phyloP scores from a whole-genome alignment of 2,113 vertebrate species.

The Calyptommatus sinebrachiatus region DNA sequence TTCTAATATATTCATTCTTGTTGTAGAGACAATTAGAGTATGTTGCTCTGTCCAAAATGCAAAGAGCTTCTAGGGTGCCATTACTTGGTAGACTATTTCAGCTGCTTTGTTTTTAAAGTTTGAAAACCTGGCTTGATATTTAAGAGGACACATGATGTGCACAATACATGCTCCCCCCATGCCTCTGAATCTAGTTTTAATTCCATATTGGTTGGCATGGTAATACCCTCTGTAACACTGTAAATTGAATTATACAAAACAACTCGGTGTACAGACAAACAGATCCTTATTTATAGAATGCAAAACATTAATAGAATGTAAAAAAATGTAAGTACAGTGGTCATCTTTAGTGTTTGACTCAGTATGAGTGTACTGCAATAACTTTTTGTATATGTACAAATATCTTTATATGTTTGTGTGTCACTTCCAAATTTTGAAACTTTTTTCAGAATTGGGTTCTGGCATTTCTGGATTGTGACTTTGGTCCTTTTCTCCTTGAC shows the following conservation, averaged over 20 bases:
- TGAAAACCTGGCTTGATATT: background rate
- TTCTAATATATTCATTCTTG: background rate
- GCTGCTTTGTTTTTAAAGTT: background rate
- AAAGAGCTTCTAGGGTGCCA: too few species aligned
- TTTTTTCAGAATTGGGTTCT: background rate
- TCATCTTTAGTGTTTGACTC: background rate
- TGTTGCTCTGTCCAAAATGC: too few species aligned
- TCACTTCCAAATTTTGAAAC: background rate
- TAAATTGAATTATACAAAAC: background rate
- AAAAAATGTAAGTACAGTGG: background rate
- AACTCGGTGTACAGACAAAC: background rate
- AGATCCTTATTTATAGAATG: constrained; percentile 10
- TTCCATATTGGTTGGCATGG: background rate
- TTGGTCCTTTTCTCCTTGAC: too few species aligned
- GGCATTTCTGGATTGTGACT: too few species aligned
- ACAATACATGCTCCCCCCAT: background rate
- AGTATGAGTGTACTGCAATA: background rate
- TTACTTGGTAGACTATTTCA: background rate
- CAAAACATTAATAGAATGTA: constrained; percentile 3
- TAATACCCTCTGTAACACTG: background rate
- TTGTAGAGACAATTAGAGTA: too few species aligned
- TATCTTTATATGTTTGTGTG: background rate
- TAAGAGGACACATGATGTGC: background rate
- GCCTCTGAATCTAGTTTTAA: background rate
- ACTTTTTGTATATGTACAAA: background rate